Base-by-base conservation (phyloP, 2,113 vertebrate genomes). In the Collichthys lucidus region DNA sequence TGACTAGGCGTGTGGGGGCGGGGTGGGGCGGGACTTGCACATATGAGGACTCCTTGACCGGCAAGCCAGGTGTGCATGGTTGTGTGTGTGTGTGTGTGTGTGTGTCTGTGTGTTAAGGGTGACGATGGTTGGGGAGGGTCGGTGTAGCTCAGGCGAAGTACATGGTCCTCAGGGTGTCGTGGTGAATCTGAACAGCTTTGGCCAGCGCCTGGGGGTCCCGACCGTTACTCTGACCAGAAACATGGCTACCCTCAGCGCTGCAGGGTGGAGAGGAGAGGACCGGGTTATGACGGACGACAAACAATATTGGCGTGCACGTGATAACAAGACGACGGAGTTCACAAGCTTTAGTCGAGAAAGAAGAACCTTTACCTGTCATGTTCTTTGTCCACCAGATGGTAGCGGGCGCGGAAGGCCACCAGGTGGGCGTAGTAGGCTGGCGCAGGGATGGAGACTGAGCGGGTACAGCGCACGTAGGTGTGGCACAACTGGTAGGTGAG, bases 111-210 rank as follows among this genome's bases (percentile, higher is more conserved):
- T 93, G 93, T 92, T 73, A 52, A 62, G 71, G 80, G 80, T 80
- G 94, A 77, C 31, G 74, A 91, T 84, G 86, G 69, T 63, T 67
- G 65, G 22, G 72, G 44, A 76, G 52, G 60, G 78, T 46, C 15
- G 46, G 75, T 67, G 84, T 55, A 79, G 94, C 91, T 97, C 95
- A 99, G 95, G 98, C 98, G 92, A 99, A 99, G 96, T 99, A 99
- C 98, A 99, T 99, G 95, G 98, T 99, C 96, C 98, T 97, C 97
- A 99, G 97, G 95, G 98, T 99, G 96, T 99, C 98, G 85, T 99
- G 98, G 97, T 99, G 98, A 94, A 99, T 98, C 92, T 99, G 98
- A 92, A 99, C 98, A 76, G 98, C 98, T 96, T 99, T 99, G 90
- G 98, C 98, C 81, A 99, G 96, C 77, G 98, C 98, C 93, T 99